Evolutionary conservation across 2,113 vertebrate species (phyloP).

Genomic region (Amphilophus citrinellus): DNA sequence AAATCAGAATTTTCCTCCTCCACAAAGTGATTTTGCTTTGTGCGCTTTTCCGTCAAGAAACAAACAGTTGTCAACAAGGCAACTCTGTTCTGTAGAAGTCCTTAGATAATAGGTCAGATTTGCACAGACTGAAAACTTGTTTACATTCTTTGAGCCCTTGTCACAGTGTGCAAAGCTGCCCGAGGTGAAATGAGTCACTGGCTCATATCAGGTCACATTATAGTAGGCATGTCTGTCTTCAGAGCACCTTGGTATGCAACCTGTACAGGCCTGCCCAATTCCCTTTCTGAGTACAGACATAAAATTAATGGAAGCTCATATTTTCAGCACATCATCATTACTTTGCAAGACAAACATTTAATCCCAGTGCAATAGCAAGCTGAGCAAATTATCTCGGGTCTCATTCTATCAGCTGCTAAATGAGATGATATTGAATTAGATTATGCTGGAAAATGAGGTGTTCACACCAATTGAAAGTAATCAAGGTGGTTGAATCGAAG

Average conservation of each 20-base stretch:
- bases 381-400: slow-evolving; percentile 66
- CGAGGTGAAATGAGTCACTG: slow-evolving; percentile 70
- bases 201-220: slow-evolving; percentile 63
- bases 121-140: slow-evolving; percentile 68
- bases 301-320: slow-evolving; percentile 63
- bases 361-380: slow-evolving; percentile 54
- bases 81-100: slow-evolving; percentile 44
- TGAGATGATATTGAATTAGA: slow-evolving; percentile 81
- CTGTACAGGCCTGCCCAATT: slow-evolving; percentile 50
- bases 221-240: slow-evolving; percentile 35
- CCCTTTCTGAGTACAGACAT: background rate
- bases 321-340: slow-evolving; percentile 71
- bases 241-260: slow-evolving; percentile 61
- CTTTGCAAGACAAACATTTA: slow-evolving; percentile 76
- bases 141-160: slow-evolving; percentile 73
- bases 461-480: slow-evolving; percentile 78
- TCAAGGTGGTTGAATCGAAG: slow-evolving; percentile 73
- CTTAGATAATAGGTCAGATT: slow-evolving; percentile 73
- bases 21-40: slow-evolving; percentile 31
- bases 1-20: slow-evolving; percentile 44
- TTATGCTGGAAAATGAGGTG: slow-evolving; percentile 77
- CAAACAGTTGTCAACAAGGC: slow-evolving; percentile 60
- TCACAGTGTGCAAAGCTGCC: slow-evolving; percentile 70
- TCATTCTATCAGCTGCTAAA: slow-evolving; percentile 74
- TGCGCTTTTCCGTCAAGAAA: slow-evolving; percentile 53